phyloP scores from a whole-genome alignment of 2,797 vertebrate genomes.

The Sardinella longiceps region DNA sequence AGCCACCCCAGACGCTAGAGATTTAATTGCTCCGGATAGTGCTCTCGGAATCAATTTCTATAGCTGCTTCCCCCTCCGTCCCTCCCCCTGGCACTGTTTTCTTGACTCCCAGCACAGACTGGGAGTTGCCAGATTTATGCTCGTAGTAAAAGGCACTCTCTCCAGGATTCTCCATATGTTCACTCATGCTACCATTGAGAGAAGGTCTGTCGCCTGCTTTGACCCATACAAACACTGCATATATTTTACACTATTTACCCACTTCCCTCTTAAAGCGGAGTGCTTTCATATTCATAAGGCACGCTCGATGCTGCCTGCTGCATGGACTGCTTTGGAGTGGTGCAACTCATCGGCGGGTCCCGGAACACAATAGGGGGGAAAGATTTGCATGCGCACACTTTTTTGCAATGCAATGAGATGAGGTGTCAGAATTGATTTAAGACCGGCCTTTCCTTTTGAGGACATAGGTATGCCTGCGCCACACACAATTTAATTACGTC shows the following conservation, averaged over 20 bases:
- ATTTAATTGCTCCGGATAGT: constrained; percentile 34
- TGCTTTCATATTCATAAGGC: background rate
- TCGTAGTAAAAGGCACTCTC: constrained; percentile 32
- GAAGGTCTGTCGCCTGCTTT: constrained; percentile 23
- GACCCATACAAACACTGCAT: constrained; percentile 39
- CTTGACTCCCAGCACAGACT: constrained; percentile 30
- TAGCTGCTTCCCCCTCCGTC: background rate
- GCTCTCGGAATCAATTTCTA: constrained; percentile 48
- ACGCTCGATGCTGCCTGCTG: background rate
- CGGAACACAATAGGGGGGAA: background rate
- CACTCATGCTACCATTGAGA: constrained; percentile 44
- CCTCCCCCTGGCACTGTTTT: constrained; percentile 10
- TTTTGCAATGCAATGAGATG: constrained; percentile 13
- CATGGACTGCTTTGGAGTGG: background rate
- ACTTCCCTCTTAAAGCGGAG: background rate
- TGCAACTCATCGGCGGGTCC: background rate
- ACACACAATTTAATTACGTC: background rate
- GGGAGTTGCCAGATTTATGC: constrained; percentile 40
- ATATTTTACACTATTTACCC: background rate
- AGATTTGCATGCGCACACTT: background rate
- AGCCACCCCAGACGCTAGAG: constrained; percentile 24
- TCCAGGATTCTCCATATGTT: constrained; percentile 42
- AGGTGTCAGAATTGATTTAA: constrained; percentile 1
- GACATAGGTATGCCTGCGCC: background rate
- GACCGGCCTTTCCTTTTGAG: background rate